Conservation (phyloP, 2,113 vertebrate genomes). For the Pithys albifrons region DNA sequence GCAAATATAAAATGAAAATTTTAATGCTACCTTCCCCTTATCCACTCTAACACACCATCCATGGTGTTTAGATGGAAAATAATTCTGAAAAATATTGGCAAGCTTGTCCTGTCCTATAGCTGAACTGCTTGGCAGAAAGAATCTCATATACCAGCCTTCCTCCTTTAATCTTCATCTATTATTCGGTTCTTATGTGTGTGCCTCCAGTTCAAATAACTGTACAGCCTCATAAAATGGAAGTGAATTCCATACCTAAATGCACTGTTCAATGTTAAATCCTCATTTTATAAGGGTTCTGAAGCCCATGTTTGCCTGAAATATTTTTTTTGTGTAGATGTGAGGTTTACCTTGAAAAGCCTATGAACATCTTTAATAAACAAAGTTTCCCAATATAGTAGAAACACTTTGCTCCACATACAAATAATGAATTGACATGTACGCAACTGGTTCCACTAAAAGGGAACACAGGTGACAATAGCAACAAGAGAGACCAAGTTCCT, state of each 20-base stretch:
- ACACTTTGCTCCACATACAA: neutral
- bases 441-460: neutral
- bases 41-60: neutral
- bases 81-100: neutral
- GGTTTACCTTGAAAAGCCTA: neutral
- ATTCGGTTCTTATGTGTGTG: neutral
- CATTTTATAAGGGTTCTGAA: neutral
- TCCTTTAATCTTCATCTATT: constrained; percentile 34
- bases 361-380: neutral
- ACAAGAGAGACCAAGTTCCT: neutral
- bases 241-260: constrained; percentile 45
- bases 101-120: neutral
- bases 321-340: neutral
- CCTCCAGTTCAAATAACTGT: neutral
- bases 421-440: neutral
- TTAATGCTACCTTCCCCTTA: neutral
- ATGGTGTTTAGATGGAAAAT: neutral
- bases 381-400: neutral
- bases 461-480: neutral
- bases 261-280: neutral
- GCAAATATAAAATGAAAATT: neutral
- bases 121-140: neutral
- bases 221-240: constrained; percentile 17
- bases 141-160: neutral
- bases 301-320: neutral